Conservation (phyloP, 2,113 vertebrate genomes). For the Chionodraco myersi region DNA sequence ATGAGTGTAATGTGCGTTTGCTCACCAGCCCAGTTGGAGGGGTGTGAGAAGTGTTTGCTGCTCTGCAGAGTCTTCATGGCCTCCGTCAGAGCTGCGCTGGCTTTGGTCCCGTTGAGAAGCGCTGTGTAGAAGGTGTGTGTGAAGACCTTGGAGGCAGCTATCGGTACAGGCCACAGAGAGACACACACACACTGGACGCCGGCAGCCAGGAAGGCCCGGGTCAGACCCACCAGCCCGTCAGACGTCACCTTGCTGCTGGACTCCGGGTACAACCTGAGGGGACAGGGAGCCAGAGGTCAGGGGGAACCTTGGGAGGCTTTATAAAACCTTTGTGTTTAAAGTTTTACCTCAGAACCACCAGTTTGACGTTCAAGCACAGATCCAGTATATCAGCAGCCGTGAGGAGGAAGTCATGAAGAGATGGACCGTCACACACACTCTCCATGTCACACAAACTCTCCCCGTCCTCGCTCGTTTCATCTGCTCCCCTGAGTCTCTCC, state of each 20-base stretch:
- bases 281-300: not conserved
- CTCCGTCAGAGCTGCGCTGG: constrained; percentile 90
- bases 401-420: constrained; percentile 94
- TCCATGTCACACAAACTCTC: constrained; percentile 91
- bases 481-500: constrained; percentile 85
- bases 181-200: constrained; percentile 94
- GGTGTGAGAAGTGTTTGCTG: constrained; percentile 93
- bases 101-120: constrained; percentile 90
- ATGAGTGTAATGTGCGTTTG: not conserved
- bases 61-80: constrained; percentile 94
- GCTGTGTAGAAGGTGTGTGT: constrained; percentile 92
- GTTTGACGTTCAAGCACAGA: constrained; percentile 88
- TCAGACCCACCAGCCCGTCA: constrained; percentile 92
- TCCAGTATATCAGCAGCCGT: constrained; percentile 94
- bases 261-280: constrained; percentile 88
- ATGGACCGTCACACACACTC: constrained; percentile 90
- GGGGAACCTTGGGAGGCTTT: not conserved
- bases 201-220: constrained; percentile 92
- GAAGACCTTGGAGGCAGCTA: constrained; percentile 93
- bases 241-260: constrained; percentile 89
- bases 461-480: constrained; percentile 88
- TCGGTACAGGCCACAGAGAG: constrained; percentile 91
- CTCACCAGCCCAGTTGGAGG: constrained; percentile 96
- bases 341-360: constrained; percentile 89
- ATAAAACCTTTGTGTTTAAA: not conserved